phyloP scores from a whole-genome alignment of 2,888 invertebrate genomes.

The Sialis fuliginosa region DNA sequence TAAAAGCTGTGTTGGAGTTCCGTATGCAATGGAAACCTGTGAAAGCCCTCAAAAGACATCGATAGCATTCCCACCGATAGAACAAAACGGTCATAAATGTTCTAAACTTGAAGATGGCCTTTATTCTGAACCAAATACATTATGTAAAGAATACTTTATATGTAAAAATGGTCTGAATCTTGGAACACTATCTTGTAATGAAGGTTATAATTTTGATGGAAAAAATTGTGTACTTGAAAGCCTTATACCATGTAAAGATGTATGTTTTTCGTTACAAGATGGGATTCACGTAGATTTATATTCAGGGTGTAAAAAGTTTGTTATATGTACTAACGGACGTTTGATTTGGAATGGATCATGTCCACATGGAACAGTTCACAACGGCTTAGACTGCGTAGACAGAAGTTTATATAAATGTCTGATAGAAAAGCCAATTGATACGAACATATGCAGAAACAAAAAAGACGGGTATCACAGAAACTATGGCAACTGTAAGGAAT shows the following conservation, averaged over 20 bases:
- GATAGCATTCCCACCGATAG: slow-evolving; percentile 16
- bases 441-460: slow-evolving; percentile 1
- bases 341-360: slow-evolving; percentile 2
- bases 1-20: slow-evolving; percentile 13
- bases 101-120: slow-evolving; percentile 16
- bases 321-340: background rate
- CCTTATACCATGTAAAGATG: slow-evolving; percentile 23
- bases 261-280: slow-evolving; percentile 22
- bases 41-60: slow-evolving; percentile 25
- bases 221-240: slow-evolving; percentile 14
- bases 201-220: slow-evolving; percentile 16
- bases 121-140: slow-evolving; percentile 14
- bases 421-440: background rate
- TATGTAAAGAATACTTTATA: slow-evolving; percentile 17
- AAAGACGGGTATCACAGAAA: slow-evolving; percentile 20
- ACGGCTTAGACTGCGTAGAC: slow-evolving; percentile 2
- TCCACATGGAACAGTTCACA: background rate
- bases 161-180: slow-evolving; percentile 17
- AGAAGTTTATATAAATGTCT: slow-evolving; percentile 2
- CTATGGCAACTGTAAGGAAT: slow-evolving; percentile 30
- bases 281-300: slow-evolving; percentile 23
- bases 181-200: slow-evolving; percentile 17
- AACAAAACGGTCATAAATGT: slow-evolving; percentile 15
- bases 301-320: slow-evolving; percentile 3
- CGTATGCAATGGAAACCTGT: slow-evolving; percentile 26